Base-by-base conservation (phyloP, 2,113 vertebrate genomes). In the Paralichthys olivaceus region DNA sequence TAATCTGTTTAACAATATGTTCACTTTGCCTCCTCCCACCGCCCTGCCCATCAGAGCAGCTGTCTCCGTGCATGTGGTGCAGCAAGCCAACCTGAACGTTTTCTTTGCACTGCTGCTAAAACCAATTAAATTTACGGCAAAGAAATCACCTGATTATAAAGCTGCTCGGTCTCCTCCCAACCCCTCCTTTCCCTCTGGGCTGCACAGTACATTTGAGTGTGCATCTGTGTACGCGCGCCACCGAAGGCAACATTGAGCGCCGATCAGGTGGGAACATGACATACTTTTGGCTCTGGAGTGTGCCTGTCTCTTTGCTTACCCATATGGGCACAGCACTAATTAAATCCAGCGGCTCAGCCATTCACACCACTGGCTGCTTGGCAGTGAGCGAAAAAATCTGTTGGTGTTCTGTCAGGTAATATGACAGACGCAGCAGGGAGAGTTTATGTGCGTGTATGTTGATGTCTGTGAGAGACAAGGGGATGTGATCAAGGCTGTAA, bases 241-340 rank as follows among this genome's bases (percentile, higher is more conserved):
- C 85, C 73, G 55, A 83, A 80, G 83, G 81, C 84, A 82, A 82
- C 77, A 84, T 87, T 83, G 65, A 86, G 86, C 76, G 79, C 65
- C 47, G 84, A 91, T 89, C 86, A 86, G 67, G 80, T 91, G 91
- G 90, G 81, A 83, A 61, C 72, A 85, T 80, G 84, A 91, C 90
- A 91, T 79, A 85, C 70, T 89, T 81, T 73, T 55, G 29, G 72
- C 57, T 65, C 59, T 75, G 64, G 64, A 37, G 20, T 51, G 76
- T 79, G 86, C 56, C 84, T 70, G 82, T 87, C 84, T 87, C 70
- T 56, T 77, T 81, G 51, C 70, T 80, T 89, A 90, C 90, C 90
- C 91, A 92, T 91, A 90, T 91, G 92, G 91, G 81, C 60, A 58
- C 85, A 70, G 75, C 74, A 73, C 91, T 93, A 91, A 93, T 93